Evolutionary conservation across 1,140 invertebrate genomes (phyloP), one percentile per base, ranked within the genome.

Genomic region (Propsilocerus akamusi): DNA sequence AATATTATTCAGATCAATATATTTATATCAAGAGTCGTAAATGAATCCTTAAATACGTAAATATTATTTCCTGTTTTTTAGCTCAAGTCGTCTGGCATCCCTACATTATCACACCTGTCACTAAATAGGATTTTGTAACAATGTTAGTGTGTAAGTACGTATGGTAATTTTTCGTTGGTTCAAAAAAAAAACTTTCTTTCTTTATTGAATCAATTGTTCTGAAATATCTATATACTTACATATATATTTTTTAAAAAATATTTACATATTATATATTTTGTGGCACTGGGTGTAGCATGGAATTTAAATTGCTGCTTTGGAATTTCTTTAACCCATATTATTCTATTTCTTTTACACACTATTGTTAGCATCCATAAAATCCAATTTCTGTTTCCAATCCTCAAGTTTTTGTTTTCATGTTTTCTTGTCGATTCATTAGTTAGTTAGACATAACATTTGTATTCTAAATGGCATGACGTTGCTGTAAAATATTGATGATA

Each of bases 271-370:
- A 7, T 20, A 20, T 3, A 41, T 8, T 30, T 30, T 30, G 10
- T 30, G 17, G 2, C 14, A 7, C 22, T 41, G 17, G 28, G 10
- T 30, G 28, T 30, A 11, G 28, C n/a, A 30, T 8, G 10, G n/a
- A n/a, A 30, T 30, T 30, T 30, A 30, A 8, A 8, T 11, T 30
- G n/a, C 22, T 20, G 28, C 7, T 12, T 30, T 41, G 34, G 34
- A 41, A 41, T 41, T 41, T 41, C 10, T 14, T 41, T 41, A 41
- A 41, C 34, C 34, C 14, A 41, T 41, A 41, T 30, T 41, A 41
- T n/a, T n/a, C n/a, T n/a, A n/a, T n/a, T n/a, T n/a, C n/a, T n/a
- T n/a, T n/a, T n/a, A n/a, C n/a, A n/a, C n/a, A n/a, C n/a, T n/a
- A n/a, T n/a, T n/a, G n/a, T n/a, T n/a, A n/a, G n/a, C n/a, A n/a